Evolutionary conservation across 2,888 invertebrate genomes (phyloP).

Genomic region (Pocota personata): DNA sequence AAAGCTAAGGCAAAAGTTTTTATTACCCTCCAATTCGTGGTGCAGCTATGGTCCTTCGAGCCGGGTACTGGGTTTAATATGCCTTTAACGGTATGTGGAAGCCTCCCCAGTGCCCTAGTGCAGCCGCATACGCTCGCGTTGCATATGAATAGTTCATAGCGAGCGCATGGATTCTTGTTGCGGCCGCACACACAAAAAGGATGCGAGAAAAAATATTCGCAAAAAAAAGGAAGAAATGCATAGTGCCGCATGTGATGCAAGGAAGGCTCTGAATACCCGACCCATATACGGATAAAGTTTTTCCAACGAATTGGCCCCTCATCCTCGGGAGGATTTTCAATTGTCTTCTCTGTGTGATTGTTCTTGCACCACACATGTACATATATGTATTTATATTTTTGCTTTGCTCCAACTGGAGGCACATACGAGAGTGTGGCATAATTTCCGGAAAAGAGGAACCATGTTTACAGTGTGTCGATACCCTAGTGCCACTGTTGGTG

Average conservation of each 20-base stretch:
- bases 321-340: conserved; percentile 62
- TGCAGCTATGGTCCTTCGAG: conserved; percentile 62
- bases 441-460: conserved; percentile 64
- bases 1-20: conserved; percentile 70
- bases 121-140: conserved; percentile 50
- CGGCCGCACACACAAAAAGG: conserved; percentile 20
- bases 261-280: conserved; percentile 9
- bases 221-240: conserved; percentile 22
- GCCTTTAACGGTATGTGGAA: conserved; percentile 45
- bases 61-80: conserved; percentile 49
- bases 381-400: no score
- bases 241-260: conserved; percentile 65
- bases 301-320: conserved; percentile 65
- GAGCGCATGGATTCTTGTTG: conserved; percentile 44
- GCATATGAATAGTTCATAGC: conserved; percentile 70
- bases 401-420: conserved; percentile 22
- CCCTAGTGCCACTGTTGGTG: conserved; percentile 29
- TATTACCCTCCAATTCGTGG: conserved; percentile 70
- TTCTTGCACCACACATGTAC: conserved; percentile 17
- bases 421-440: conserved; percentile 57
- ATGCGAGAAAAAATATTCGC: neutral
- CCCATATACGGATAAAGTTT: conserved; percentile 64
- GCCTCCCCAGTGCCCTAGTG: conserved; percentile 59
- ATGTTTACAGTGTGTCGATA: conserved; percentile 68
- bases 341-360: conserved; percentile 53